Conservation (phyloP, 1,140 invertebrate species). For the Cydia splendana region DNA sequence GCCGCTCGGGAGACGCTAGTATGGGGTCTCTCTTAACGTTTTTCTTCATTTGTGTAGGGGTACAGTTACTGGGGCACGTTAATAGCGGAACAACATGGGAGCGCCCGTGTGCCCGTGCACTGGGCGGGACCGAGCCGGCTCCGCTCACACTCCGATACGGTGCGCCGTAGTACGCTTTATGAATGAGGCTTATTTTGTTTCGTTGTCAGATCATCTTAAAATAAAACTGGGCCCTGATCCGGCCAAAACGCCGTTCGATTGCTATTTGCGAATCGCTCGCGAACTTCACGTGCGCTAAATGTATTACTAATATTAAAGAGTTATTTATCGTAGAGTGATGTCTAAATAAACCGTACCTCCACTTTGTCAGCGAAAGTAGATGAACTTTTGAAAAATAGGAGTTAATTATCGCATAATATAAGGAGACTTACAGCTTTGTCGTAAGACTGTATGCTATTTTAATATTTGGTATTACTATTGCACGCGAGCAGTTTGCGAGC, state of each 20-base stretch:
- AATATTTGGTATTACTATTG: too few species aligned
- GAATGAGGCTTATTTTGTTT: constrained; percentile 31
- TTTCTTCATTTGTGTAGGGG: background rate
- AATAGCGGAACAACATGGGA: background rate
- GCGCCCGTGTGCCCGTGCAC: background rate
- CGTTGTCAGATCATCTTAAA: background rate
- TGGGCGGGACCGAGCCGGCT: constrained; percentile 40
- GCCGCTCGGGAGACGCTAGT: too few species aligned
- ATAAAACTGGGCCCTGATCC: background rate
- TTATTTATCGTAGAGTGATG: too few species aligned
- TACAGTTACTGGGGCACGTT: constrained; percentile 13
- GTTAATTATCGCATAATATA: too few species aligned
- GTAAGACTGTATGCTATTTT: too few species aligned
- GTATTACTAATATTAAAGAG: too few species aligned
- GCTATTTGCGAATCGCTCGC: background rate
- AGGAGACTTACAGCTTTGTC: too few species aligned
- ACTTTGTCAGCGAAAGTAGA: too few species aligned
- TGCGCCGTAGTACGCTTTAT: constrained; percentile 30
- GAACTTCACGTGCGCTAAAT: background rate
- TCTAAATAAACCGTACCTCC: too few species aligned
- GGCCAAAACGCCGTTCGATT: background rate
- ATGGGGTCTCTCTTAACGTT: too few species aligned
- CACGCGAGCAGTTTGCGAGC: background rate
- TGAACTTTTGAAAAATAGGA: too few species aligned
- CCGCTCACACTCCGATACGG: constrained; percentile 13